A percentile compares a stretch with the other conserved stretches of the same genome.
phyloP scores from a whole-genome alignment of 2,797 vertebrate species.

The Siniperca obscura region DNA sequence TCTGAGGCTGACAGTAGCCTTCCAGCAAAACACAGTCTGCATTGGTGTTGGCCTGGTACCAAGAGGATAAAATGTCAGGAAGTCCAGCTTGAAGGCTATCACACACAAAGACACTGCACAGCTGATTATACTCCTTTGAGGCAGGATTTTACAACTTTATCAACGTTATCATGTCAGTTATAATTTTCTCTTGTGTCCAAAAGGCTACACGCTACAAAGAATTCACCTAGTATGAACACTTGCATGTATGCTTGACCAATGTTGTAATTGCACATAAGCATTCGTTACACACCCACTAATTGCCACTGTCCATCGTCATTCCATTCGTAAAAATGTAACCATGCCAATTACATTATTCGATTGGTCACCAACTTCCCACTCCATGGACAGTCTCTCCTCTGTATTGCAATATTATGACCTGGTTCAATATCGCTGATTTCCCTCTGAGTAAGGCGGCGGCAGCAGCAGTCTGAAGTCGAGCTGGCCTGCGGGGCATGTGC shows the following conservation, averaged over 20 bases:
- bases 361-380: neutral
- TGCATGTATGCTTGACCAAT: neutral
- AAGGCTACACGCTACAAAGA: neutral
- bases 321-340: neutral
- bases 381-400: too few relatives aligned
- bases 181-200: neutral
- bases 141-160: constrained; percentile 8
- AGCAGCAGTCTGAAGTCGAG: neutral
- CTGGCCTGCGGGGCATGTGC: neutral
- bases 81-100: constrained; percentile 12
- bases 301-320: accelerated
- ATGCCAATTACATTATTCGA: neutral
- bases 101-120: neutral
- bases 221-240: accelerated
- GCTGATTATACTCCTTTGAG: neutral
- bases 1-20: constrained; percentile 39
- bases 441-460: neutral
- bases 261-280: neutral
- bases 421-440: neutral
- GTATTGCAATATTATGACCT: neutral
- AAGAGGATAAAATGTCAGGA: constrained; percentile 30
- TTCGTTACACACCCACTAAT: neutral
- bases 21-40: constrained; percentile 46
- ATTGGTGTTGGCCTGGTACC: constrained; percentile 15
- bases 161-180: neutral